Evolutionary conservation across 2,888 invertebrate species (phyloP), one percentile per base, ranked within the genome.

Genomic region (Tinea pellionella): DNA sequence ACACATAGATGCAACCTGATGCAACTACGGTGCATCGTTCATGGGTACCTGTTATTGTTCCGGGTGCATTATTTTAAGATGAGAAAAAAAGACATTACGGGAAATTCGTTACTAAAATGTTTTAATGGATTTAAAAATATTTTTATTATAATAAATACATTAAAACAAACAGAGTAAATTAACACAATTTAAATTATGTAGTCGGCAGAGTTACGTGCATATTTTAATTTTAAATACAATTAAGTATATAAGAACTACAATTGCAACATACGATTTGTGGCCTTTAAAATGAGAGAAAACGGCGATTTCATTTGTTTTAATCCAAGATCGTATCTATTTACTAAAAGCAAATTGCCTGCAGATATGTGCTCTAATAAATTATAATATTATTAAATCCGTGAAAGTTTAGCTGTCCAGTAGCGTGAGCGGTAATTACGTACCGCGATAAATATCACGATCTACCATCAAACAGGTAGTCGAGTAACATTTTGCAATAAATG

Each of bases 351-450:
- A 53, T 53, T 6, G 12, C 9, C 53, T 18, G 9, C 24, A 24
- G 16, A 24, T 53, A 53, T 24, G 24, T 53, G 24, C 18, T 53
- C 53, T 24, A 24, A 53, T 53, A 53, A 53, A 53, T 24, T 24
- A 24, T 53, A 24, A 24, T 47, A 47, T 16, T 47, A 53, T 53
- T 24, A 24, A 53, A 18, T 24, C 24, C 24, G 18, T 19, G 53
- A 53, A 53, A 53, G 53, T 53, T 53, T 11, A 47, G 47, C 53
- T 53, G 53, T 53, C 53, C 53, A 53, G 18, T 53, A 18, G 53
- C 53, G 53, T 53, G 53, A 53, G 53, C 53, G 53, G 53, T 47
- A 53, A 53, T 53, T 53, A 53, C 24, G 53, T 53, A n/a, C 11
- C n/a, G n/a, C 53, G 53, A 53, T 53, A 53, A 53, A 53, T 24